Evolutionary conservation across 2,113 vertebrate genomes (phyloP).

Genomic region (Laticauda colubrina): DNA sequence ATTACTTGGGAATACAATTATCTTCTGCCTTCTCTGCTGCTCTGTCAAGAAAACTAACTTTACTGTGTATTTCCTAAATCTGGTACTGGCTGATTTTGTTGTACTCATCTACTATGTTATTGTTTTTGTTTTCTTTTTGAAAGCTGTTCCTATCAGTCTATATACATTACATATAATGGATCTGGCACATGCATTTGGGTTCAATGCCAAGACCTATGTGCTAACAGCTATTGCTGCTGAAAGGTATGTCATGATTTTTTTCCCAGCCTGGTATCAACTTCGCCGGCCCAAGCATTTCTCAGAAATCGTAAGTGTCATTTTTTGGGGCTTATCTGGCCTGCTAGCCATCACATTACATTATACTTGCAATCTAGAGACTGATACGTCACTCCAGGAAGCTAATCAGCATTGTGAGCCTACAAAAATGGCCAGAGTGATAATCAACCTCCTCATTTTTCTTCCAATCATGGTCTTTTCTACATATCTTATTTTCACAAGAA

Average conservation of each 20-base stretch:
- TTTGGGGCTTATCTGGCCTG: conserved; percentile 9
- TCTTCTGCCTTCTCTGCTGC: conserved; percentile 28
- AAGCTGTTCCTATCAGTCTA: neutral
- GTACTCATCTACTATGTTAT: conserved; percentile 18
- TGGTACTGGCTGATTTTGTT: neutral
- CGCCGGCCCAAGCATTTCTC: conserved; percentile 6
- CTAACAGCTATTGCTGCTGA: conserved; percentile 19
- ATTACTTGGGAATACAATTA: conserved; percentile 7
- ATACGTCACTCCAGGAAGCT: neutral
- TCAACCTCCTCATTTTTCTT: conserved; percentile 34
- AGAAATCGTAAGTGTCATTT: fast-evolving
- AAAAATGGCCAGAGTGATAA: conserved; percentile 2
- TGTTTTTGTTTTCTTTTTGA: neutral
- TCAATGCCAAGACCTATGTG: conserved; percentile 26
- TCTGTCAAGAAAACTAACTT: conserved; percentile 18
- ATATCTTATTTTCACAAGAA: conserved; percentile 21
- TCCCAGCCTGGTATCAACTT: neutral
- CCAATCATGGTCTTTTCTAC: neutral
- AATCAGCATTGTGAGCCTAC: neutral
- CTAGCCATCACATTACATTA: conserved; percentile 3
- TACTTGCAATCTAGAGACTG: neutral
- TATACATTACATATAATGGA: neutral
- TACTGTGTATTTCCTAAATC: conserved; percentile 8
- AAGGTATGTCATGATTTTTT: neutral
- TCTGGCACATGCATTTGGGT: neutral